Conservation (phyloP, 2,113 vertebrate species). For the Colinus virginianus region DNA sequence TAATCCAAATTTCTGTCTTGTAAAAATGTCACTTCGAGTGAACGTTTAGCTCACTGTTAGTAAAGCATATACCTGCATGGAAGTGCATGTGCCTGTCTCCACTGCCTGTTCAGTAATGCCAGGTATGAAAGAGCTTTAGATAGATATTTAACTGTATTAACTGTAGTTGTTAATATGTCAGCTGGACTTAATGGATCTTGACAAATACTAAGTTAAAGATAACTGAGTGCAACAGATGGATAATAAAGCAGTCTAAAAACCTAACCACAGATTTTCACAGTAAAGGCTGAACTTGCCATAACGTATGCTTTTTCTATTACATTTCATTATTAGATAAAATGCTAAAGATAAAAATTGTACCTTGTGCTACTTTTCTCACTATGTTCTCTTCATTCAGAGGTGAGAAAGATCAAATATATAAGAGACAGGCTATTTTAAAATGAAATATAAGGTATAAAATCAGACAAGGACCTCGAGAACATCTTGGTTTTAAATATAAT, state of each 20-base stretch:
- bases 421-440: not conserved
- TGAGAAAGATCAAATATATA: not conserved
- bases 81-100: not conserved
- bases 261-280: conserved; percentile 3
- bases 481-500: not conserved
- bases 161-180: conserved; percentile 28
- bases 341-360: not conserved
- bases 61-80: not conserved
- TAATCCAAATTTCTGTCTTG: not conserved
- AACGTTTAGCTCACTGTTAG: not conserved
- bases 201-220: conserved; percentile 49
- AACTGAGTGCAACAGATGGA: conserved; percentile 48
- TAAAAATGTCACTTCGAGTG: not conserved
- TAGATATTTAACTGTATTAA: conserved; percentile 34
- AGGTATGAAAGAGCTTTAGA: not conserved
- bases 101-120: not conserved
- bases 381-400: not conserved
- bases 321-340: not conserved
- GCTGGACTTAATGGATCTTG: conserved; percentile 63
- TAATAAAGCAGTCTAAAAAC: conserved; percentile 25
- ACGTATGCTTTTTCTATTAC: not conserved
- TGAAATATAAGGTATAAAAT: not conserved
- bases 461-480: not conserved
- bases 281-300: not conserved
- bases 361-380: not conserved